Evolutionary conservation across 2,113 vertebrate genomes (phyloP), one percentile per base, ranked within the genome.

Genomic region (Rhabdornis inornatus): DNA sequence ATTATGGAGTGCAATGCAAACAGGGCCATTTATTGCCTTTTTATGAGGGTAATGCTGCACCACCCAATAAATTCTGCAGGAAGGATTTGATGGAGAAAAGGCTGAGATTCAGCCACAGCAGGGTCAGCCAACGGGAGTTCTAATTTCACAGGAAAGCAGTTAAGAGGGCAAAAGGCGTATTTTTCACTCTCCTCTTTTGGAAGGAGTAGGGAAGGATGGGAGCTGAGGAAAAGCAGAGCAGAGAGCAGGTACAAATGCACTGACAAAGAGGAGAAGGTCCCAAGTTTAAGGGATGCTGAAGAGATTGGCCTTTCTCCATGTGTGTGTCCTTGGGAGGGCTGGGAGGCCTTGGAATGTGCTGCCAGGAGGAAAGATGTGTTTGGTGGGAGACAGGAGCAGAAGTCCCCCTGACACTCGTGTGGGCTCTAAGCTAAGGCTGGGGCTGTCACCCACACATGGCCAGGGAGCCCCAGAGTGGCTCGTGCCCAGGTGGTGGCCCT

Each of bases 1-100:
- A 90, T 97, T 93, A 96, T 12, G 95, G 93, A 17, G 10, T 28
- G 57, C 37, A 94, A 94, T 33, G 20, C 97, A 95, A 77, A 72
- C 94, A 63, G 96, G 96, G 94, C 95, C 76, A 69, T 94, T 97
- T 96, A 96, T 88, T 96, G 95, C 92, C 63, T 97, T 97, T 98
- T 97, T 96, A 97, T 94, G 97, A 98, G 97, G 87, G 84, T 77
- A 81, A 70, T 31, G 89, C 96, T 77, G 96, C 92, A 96, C 88
- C 64, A 74, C 53, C 92, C 92, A 94, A 97, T 97, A 91, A 96
- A 94, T 96, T 96, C 86, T 83, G 83, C 72, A 53, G 91, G 91
- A 95, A 95, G 82, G 83, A 50, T 77, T 93, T 57, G 52, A 74
- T 35, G 15, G 80, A 81, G 94, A 92, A 93, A 97, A 52, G 9